Evolutionary conservation across 2,113 vertebrate genomes (phyloP), one percentile per base, ranked within the genome.

Genomic region (Brachypteracias leptosomus): DNA sequence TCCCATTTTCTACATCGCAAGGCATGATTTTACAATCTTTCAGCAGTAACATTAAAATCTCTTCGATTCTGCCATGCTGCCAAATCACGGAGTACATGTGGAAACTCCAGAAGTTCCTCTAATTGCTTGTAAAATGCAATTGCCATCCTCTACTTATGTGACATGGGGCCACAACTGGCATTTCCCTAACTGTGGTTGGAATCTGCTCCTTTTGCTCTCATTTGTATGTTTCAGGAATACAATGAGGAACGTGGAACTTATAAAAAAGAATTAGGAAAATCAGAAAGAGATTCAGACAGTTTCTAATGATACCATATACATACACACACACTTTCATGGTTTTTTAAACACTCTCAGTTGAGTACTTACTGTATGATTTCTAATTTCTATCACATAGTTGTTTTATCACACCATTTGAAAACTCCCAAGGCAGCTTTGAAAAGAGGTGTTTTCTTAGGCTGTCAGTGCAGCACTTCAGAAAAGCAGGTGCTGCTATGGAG

Each of bases 1-100:
- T 97, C 97, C 81, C 95, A 97, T 97, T 98, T 98, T 98, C 96
- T 97, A 97, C 92, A 96, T 97, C 78, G 89, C 85, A 95, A 97
- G 90, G 89, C 96, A 96, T 95, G 95, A 92, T 98, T 98, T 97
- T 97, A 97, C 84, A 94, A 94, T 97, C 96, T 95, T 97, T 97
- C 90, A 96, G 94, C 83, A 93, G 79, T 88, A 89, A 76, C 93
- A 97, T 97, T 95, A 97, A 97, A 97, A 97, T 95, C 83, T 86
- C 91, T 95, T 76, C 3, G 3, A 92, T 94, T 97, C 92, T 70
- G 81, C 89, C 70, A 58, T 62, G 84, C 96, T 97, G 95, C 95
- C 94, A 97, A 97, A 95, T 96, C 87, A 90, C 86, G 80, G 77
- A 96, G 49, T 83, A 65, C 76, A 62, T 44, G 46, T 74, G 72